These are phyloP conservation scores for Periophthalmodon schlosseri DNA, from an alignment of 2,113 vertebrate species.

Conservation along the genomic window DNA sequence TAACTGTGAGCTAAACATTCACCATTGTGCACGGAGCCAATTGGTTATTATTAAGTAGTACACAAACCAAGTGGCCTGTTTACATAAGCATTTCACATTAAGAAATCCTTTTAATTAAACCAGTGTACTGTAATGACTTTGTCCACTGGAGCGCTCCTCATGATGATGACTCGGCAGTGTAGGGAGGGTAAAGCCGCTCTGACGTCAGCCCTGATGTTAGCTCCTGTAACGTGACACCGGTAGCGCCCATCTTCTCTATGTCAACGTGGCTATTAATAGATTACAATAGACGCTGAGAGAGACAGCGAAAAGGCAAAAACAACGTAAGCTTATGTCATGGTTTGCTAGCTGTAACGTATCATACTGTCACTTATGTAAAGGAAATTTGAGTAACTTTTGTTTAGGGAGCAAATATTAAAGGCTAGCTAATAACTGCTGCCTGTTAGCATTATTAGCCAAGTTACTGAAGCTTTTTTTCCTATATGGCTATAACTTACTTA, in stretches of 20 bases:
- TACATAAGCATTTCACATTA: not conserved
- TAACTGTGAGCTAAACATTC: no score
- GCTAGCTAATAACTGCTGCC: no score
- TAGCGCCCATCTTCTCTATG: conserved; percentile 15
- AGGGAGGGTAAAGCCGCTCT: conserved; percentile 55
- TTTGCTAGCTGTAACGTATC: not conserved
- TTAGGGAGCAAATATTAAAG: no score
- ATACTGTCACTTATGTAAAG: not conserved
- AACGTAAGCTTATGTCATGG: not conserved
- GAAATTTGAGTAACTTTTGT: not conserved
- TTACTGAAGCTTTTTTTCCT: no score
- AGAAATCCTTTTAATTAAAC: not conserved
- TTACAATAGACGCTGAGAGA: not conserved
- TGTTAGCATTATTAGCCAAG: no score
- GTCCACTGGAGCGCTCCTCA: not conserved
- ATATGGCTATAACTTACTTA: no score
- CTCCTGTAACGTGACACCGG: conserved; percentile 17
- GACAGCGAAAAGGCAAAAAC: not conserved
- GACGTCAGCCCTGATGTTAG: conserved; percentile 57
- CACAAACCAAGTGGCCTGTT: not conserved
- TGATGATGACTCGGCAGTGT: conserved; percentile 61
- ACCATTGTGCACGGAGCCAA: no score
- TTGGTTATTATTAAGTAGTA: not conserved
- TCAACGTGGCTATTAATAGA: not conserved
- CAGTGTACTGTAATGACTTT: not conserved